Conservation (phyloP, 1,140 invertebrate genomes). For the Leptinotarsa defecta region DNA sequence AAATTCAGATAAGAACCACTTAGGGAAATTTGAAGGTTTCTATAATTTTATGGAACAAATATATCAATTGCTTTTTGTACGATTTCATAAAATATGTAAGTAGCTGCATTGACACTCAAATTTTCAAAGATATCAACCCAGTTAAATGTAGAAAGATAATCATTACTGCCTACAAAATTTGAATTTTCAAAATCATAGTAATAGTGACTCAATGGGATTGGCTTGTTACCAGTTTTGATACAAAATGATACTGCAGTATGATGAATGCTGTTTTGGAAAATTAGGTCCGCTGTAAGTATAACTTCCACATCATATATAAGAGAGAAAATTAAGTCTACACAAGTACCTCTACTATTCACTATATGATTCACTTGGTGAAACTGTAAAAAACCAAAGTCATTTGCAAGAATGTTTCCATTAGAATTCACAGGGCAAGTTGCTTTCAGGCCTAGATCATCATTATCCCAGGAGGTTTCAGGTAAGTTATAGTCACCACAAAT, state of each 20-base stretch:
- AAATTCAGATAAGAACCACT: constrained; percentile 16
- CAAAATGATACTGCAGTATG: constrained; percentile 10
- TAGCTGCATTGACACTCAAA: background rate
- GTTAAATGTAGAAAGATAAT: constrained; percentile 4
- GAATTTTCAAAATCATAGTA: constrained; percentile 1
- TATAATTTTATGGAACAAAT: constrained; percentile 22
- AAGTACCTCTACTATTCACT: constrained; percentile 12
- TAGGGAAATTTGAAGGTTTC: constrained; percentile 14
- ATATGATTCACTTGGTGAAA: constrained; percentile 1
- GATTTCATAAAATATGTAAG: constrained; percentile 12
- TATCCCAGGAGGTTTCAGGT: background rate
- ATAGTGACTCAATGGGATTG: background rate
- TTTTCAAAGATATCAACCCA: constrained; percentile 5
- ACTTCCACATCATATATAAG: background rate
- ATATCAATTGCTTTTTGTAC: constrained; percentile 12
- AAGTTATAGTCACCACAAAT: background rate
- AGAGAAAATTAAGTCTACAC: constrained; percentile 11
- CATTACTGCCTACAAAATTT: constrained; percentile 2
- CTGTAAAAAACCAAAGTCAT: constrained; percentile 12
- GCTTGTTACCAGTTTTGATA: constrained; percentile 8
- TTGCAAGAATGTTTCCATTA: constrained; percentile 5
- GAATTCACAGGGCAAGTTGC: background rate
- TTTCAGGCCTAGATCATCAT: constrained; percentile 11
- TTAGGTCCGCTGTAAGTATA: background rate
- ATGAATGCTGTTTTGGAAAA: constrained; percentile 8